Evolutionary conservation across 1,140 invertebrate genomes (phyloP).

Genomic region (Drosophila truncata): DNA sequence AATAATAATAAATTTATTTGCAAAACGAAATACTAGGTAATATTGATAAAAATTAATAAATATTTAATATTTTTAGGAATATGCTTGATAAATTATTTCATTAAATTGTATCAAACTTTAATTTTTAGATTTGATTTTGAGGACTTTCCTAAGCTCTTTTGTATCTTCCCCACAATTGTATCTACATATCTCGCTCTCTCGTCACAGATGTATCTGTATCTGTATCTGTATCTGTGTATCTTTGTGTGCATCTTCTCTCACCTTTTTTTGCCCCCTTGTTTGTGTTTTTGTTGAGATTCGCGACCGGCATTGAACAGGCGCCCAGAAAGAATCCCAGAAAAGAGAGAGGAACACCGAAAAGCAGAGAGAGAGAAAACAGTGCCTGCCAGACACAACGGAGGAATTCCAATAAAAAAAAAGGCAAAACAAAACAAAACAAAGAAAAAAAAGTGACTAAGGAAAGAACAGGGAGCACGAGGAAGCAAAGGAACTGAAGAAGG

Average conservation of each 20-base stretch:
- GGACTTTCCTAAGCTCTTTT: neutral
- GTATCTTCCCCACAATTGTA: neutral
- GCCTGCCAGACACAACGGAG: conserved; percentile 19
- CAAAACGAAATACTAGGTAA: too few relatives aligned
- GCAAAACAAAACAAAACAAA: conserved; percentile 52
- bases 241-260: conserved; percentile 20
- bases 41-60: too few relatives aligned
- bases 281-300: conserved; percentile 84
- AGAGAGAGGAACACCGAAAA: conserved; percentile 2
- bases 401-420: conserved; percentile 38
- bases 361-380: neutral
- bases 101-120: neutral
- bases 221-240: conserved; percentile 18
- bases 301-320: conserved; percentile 78
- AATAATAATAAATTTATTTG: too few relatives aligned
- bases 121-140: neutral
- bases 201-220: conserved; percentile 5
- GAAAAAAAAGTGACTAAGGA: conserved; percentile 38
- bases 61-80: too few relatives aligned
- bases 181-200: neutral
- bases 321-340: conserved; percentile 57
- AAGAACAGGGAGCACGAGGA: conserved; percentile 14
- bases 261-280: conserved; percentile 49
- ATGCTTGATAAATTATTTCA: neutral
- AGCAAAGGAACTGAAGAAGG: conserved; percentile 28